These are phyloP conservation scores for Australoheros facetus DNA, from an alignment of 2,797 vertebrate genomes.

Conservation along the genomic window DNA sequence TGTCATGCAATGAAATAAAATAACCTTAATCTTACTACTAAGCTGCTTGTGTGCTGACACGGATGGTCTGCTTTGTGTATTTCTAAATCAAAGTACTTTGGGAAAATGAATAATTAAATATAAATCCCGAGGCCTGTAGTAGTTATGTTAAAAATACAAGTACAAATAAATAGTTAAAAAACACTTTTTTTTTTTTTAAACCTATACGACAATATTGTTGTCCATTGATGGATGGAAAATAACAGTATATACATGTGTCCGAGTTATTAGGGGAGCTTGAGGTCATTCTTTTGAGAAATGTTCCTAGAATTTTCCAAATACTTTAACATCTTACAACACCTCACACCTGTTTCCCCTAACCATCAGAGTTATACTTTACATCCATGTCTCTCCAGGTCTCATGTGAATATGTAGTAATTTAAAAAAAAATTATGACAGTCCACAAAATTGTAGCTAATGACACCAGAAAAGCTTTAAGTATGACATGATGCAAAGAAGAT, in stretches of 20 bases:
- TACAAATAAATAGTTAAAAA: not conserved
- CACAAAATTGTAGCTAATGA: not conserved
- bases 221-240: not conserved
- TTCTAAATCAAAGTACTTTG: not conserved
- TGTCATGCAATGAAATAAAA: not conserved
- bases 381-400: not conserved
- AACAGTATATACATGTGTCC: not conserved
- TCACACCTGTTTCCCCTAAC: rapidly evolving
- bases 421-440: not conserved
- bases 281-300: not conserved
- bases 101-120: not conserved
- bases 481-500: not conserved
- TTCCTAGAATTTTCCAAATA: not conserved
- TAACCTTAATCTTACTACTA: not conserved
- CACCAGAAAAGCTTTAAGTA: not conserved
- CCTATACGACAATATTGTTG: not conserved
- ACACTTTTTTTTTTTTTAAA: not conserved
- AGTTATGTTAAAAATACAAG: not conserved
- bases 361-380: not conserved
- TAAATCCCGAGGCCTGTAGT: not conserved
- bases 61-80: not conserved
- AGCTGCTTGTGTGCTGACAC: not conserved
- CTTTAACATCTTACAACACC: not conserved
- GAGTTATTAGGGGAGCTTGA: no score
- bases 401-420: not conserved